A percentile compares a stretch with the other conserved stretches of the same genome.
phyloP scores from a whole-genome alignment of 2,888 invertebrate species.

The Pycnomerus fuliginosus region DNA sequence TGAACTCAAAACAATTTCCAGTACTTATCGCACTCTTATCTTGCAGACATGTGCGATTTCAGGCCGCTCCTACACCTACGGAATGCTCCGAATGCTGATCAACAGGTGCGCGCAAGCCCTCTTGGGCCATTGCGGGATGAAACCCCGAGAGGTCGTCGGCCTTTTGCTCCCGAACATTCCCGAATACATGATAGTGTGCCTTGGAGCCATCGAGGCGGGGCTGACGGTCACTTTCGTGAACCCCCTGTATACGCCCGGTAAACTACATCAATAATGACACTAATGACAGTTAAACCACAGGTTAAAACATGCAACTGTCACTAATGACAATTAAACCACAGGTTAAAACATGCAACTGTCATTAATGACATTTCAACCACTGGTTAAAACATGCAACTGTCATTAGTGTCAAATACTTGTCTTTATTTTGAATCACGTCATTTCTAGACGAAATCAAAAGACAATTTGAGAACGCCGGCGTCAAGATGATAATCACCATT shows the following conservation, averaged over 20 bases:
- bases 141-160: slow-evolving; percentile 65
- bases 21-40: too few species aligned
- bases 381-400: too few species aligned
- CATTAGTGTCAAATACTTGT: neutral
- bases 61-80: slow-evolving; percentile 65
- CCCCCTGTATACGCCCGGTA: slow-evolving; percentile 68
- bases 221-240: slow-evolving; percentile 68
- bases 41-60: slow-evolving; percentile 67
- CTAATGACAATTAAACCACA: too few species aligned
- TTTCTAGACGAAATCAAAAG: slow-evolving; percentile 61
- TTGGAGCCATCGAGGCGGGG: slow-evolving; percentile 67
- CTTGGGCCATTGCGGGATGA: slow-evolving; percentile 57
- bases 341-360: too few species aligned
- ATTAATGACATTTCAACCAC: too few species aligned
- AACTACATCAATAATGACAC: too few species aligned
- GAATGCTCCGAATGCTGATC: slow-evolving; percentile 60
- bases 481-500: slow-evolving; percentile 65
- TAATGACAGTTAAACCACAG: too few species aligned
- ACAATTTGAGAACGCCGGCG: slow-evolving; percentile 64
- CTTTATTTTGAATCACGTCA: neutral
- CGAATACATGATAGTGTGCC: slow-evolving; percentile 66
- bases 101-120: slow-evolving; percentile 61
- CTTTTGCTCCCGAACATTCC: slow-evolving; percentile 70
- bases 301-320: too few species aligned
- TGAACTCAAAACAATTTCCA: too few species aligned